Evolutionary conservation across 2,113 vertebrate species (phyloP).

Genomic region (Oreochromis niloticus): DNA sequence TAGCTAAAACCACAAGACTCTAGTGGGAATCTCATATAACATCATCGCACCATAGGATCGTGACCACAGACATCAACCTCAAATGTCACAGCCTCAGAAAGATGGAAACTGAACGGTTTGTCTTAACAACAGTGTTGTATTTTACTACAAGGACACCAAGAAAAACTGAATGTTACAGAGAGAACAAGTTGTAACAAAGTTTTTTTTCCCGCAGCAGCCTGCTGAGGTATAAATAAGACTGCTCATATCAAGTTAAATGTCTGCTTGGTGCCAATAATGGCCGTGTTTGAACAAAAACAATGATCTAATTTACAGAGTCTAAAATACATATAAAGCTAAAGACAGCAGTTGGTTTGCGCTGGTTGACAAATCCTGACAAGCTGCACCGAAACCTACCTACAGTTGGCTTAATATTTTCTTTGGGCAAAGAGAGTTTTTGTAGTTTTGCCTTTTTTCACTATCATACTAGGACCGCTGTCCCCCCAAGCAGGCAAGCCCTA

Average conservation of each 20-base stretch:
- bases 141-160: not conserved
- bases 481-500: not conserved
- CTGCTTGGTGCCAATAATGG: not conserved
- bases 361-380: not conserved
- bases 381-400: not conserved
- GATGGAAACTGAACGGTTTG: not conserved
- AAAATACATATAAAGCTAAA: not conserved
- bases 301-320: not conserved
- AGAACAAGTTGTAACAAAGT: not conserved
- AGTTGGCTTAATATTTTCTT: not conserved
- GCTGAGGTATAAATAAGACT: not conserved
- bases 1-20: slow-evolving; percentile 19
- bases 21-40: slow-evolving; percentile 12
- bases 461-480: not conserved
- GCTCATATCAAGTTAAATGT: not conserved
- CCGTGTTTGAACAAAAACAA: not conserved
- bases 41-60: not conserved
- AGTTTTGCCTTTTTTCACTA: not conserved
- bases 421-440: not conserved
- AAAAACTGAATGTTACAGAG: not conserved
- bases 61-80: slow-evolving; percentile 23
- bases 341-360: not conserved
- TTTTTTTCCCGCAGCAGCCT: not conserved
- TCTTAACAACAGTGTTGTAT: not conserved
- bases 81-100: slow-evolving; percentile 21